These are phyloP conservation scores for Autographa pulchrina DNA, from an alignment of 2,888 invertebrate species.

Conservation along the genomic window DNA sequence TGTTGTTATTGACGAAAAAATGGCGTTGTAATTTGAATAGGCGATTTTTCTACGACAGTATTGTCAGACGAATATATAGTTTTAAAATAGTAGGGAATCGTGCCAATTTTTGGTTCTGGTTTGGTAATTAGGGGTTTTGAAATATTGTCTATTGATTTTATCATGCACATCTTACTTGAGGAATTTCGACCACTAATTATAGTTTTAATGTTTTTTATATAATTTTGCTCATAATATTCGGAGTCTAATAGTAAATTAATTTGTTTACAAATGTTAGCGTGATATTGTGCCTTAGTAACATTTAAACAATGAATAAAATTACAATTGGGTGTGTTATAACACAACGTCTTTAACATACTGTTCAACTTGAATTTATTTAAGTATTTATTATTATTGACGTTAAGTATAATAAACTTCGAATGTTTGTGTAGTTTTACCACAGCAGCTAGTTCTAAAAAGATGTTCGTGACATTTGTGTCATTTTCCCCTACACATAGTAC, in stretches of 20 bases:
- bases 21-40: neutral
- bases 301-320: slow-evolving; percentile 2
- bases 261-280: too few species aligned
- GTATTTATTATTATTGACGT: slow-evolving; percentile 2
- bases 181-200: too few species aligned
- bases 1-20: neutral
- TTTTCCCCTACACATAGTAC: neutral
- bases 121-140: too few species aligned
- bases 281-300: neutral
- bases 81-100: neutral
- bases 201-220: too few species aligned
- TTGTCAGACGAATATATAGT: neutral
- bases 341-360: neutral
- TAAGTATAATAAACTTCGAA: neutral
- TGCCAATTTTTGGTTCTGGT: neutral
- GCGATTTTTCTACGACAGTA: neutral
- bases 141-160: too few species aligned
- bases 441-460: neutral
- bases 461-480: neutral
- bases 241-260: too few species aligned
- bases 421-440: neutral
- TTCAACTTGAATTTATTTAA: slow-evolving; percentile 1
- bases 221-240: too few species aligned
- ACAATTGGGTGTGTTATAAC: neutral
- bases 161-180: too few species aligned